Evolutionary conservation across 2,888 invertebrate species (phyloP).

Genomic region (Caenorhabditis uteleia): DNA sequence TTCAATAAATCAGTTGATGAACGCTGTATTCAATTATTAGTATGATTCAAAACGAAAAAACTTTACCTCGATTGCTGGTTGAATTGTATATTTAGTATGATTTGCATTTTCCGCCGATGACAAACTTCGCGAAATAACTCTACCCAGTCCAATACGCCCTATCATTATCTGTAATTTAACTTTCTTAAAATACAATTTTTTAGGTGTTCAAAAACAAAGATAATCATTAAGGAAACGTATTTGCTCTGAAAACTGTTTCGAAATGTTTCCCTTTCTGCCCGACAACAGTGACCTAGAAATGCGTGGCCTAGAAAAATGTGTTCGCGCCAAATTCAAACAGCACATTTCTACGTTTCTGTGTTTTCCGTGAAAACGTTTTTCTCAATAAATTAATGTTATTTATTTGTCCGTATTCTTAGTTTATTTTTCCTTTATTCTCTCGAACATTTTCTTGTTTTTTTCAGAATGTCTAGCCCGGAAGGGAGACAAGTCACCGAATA

Average conservation of each 20-base stretch:
- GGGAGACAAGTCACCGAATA: slow-evolving; percentile 13
- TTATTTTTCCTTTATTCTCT: too few relatives aligned
- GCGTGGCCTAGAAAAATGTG: slow-evolving; percentile 8
- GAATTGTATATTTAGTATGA: slow-evolving; percentile 18
- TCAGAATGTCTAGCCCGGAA: slow-evolving; percentile 9
- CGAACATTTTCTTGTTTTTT: not conserved
- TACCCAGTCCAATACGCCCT: slow-evolving; percentile 19
- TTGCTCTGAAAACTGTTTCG: too few relatives aligned
- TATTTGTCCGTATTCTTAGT: not conserved
- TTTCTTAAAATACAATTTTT: too few relatives aligned
- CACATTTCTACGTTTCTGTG: too few relatives aligned
- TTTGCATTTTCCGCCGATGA: slow-evolving; percentile 8
- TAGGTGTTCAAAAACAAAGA: too few relatives aligned
- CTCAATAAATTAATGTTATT: too few relatives aligned
- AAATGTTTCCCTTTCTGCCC: too few relatives aligned
- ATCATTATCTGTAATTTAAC: slow-evolving; percentile 25
- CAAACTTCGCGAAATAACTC: slow-evolving; percentile 11
- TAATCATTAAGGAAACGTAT: too few relatives aligned
- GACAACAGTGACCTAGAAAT: slow-evolving; percentile 8
- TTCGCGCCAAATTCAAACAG: slow-evolving; percentile 18
- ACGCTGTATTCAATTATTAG: slow-evolving; percentile 74
- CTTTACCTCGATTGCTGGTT: slow-evolving; percentile 24
- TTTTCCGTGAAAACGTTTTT: too few relatives aligned
- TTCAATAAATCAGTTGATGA: slow-evolving; percentile 83
- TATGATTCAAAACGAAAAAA: not conserved